Base-by-base conservation (phyloP, 2,888 invertebrate genomes). In the Drosophila eohydei region DNA sequence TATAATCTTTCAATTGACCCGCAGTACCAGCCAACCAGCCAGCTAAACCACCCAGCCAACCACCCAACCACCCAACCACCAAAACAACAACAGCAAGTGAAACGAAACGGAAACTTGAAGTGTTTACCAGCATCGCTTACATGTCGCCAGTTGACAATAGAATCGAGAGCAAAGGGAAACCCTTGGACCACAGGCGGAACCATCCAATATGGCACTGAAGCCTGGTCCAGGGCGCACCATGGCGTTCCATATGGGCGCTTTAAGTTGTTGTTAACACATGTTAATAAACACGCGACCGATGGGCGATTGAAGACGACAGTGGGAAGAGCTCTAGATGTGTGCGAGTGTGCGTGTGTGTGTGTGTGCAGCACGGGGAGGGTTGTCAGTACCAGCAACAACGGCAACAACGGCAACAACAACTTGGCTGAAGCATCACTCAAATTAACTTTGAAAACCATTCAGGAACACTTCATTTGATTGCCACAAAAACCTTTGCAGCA, bases 391-490 rank as follows among this genome's bases (percentile, higher is more conserved):
- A 90, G 84, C 71, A 82, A 59, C 61, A 28, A 21, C 57, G 51
- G 11, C 74, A 66, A 7, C 60, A 69, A 28, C 48, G 44, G 14
- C 56, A 52, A 55, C 66, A 62, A 59, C 65, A 69, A 54, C 73
- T 71, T 54, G 50, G 59, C 74, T 89, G 78, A 89, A 91, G 91
- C 90, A 90, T 91, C 91, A 91, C 91, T 91, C 90, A 91, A 91
- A 91, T 91, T 91, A 91, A 91, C 91, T 91, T 92, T 91, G 90
- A 91, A 90, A 90, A 89, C 91, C 90, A 91, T 91, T 91, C 91
- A 92, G 91, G 91, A 91, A 91, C 92, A 91, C 91, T 92, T 92
- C 92, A 90, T 91, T 91, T 92, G 90, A 91, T 91, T 90, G 90
- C 90, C 85, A 77, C 81, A 86, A 90, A 89, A 90, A 83, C 80